These are phyloP conservation scores for Archilochus colubris DNA, from an alignment of 2,113 vertebrate genomes.

Conservation along the genomic window DNA sequence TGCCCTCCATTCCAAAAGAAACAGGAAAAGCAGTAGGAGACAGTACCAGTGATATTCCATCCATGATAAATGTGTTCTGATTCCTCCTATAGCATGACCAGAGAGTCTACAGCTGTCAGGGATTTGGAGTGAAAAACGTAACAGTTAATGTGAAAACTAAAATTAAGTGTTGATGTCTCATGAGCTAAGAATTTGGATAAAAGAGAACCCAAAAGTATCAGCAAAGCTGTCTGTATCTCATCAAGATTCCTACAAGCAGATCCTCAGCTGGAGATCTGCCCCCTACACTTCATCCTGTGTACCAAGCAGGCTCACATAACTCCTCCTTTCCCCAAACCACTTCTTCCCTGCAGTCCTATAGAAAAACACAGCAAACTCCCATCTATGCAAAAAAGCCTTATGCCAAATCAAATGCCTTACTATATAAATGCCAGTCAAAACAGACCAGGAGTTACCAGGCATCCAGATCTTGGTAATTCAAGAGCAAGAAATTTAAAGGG, in stretches of 20 bases:
- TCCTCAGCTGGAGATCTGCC: slow-evolving; percentile 18
- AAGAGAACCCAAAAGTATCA: slow-evolving; percentile 34
- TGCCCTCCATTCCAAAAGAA: slow-evolving; percentile 40
- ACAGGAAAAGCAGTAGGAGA: slow-evolving; percentile 55
- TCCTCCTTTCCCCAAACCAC: background rate
- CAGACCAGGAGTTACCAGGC: background rate
- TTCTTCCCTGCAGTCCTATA: background rate
- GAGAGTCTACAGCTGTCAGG: slow-evolving; percentile 31
- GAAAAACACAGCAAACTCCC: background rate
- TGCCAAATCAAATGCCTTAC: background rate
- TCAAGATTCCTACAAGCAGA: slow-evolving; percentile 41
- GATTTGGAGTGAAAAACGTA: slow-evolving; percentile 44
- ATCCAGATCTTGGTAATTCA: background rate
- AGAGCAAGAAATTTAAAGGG: background rate
- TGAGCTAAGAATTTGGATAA: slow-evolving; percentile 55
- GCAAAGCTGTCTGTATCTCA: slow-evolving; percentile 47
- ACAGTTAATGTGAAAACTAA: slow-evolving; percentile 43
- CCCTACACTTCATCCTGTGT: slow-evolving; percentile 5
- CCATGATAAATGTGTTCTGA: slow-evolving; percentile 33
- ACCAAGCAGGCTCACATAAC: background rate
- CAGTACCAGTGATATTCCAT: slow-evolving; percentile 8
- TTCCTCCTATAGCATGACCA: slow-evolving; percentile 38
- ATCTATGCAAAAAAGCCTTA: background rate
- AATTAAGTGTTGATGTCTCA: slow-evolving; percentile 51
- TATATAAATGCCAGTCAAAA: background rate